These are phyloP conservation scores for Ptychadena robeensis DNA, from an alignment of 2,797 vertebrate genomes.

Conservation along the genomic window DNA sequence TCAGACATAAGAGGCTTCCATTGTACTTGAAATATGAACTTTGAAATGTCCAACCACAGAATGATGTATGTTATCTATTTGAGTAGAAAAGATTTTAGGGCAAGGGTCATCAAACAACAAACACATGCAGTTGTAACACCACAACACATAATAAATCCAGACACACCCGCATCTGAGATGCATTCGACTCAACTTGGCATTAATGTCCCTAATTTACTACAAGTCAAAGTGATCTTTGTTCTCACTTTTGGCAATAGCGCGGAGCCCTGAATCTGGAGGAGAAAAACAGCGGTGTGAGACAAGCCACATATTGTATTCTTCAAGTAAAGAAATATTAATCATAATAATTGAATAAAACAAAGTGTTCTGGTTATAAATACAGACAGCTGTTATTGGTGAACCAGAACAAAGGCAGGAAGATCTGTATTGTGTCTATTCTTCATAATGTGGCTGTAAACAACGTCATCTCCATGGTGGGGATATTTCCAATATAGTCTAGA, in stretches of 20 bases:
- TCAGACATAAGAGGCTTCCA: no score
- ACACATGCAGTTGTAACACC: no score
- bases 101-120: no score
- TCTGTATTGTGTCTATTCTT: no score
- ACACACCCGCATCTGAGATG: slow-evolving; percentile 16
- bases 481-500: no score
- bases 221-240: slow-evolving; percentile 48
- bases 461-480: no score
- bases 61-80: no score
- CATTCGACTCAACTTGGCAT: slow-evolving; percentile 28
- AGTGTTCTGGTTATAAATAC: background rate
- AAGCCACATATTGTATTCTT: background rate
- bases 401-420: no score
- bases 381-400: background rate
- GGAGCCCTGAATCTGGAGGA: background rate
- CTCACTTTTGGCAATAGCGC: slow-evolving; percentile 8
- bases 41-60: no score
- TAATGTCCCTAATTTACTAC: slow-evolving; percentile 14
- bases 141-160: slow-evolving; percentile 17
- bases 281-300: background rate
- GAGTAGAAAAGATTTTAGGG: no score
- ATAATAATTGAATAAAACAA: background rate
- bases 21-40: no score
- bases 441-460: no score
- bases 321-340: background rate